Evolutionary conservation across 2,113 vertebrate genomes (phyloP).

Genomic region (Ariopsis seemanni): DNA sequence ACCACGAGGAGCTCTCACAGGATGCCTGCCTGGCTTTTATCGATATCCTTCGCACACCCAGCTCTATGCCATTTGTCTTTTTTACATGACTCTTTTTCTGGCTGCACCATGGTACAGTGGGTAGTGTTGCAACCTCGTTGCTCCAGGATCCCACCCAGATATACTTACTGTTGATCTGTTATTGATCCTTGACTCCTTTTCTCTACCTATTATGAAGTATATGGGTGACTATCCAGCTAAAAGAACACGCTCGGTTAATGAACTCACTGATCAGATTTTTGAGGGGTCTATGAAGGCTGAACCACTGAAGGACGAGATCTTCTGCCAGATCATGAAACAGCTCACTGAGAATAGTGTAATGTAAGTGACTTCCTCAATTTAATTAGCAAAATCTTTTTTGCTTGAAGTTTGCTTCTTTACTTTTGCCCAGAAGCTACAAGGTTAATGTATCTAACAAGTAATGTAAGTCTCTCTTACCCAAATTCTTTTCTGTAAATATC

Average conservation of each 20-base stretch:
- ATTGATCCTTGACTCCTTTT: conserved; percentile 41
- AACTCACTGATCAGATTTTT: conserved; percentile 96
- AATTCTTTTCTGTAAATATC: neutral
- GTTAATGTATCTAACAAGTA: neutral
- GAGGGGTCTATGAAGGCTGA: conserved; percentile 93
- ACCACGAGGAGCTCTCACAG: conserved; percentile 89
- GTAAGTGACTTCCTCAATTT: conserved; percentile 65
- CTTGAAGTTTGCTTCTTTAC: neutral
- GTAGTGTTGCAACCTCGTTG: neutral
- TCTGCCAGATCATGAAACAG: conserved; percentile 94
- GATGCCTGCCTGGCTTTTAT: conserved; percentile 93
- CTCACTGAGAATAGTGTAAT: conserved; percentile 94
- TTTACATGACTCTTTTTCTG: neutral
- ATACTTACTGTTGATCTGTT: neutral
- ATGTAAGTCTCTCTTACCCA: neutral
- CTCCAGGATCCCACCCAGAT: neutral
- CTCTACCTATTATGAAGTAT: conserved; percentile 91
- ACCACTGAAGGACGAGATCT: conserved; percentile 92
- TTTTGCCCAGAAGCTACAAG: neutral
- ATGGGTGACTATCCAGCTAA: conserved; percentile 99
- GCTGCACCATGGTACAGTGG: neutral
- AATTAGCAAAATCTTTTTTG: too few relatives aligned
- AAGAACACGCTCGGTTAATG: conserved; percentile 86
- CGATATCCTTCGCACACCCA: conserved; percentile 80
- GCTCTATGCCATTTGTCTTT: neutral